Percentiles rank a stretch among this genome's conserved stretches.
These are phyloP conservation scores for Dipus sagitta DNA, from an alignment of 2,797 vertebrate species.

Conservation along the genomic window DNA sequence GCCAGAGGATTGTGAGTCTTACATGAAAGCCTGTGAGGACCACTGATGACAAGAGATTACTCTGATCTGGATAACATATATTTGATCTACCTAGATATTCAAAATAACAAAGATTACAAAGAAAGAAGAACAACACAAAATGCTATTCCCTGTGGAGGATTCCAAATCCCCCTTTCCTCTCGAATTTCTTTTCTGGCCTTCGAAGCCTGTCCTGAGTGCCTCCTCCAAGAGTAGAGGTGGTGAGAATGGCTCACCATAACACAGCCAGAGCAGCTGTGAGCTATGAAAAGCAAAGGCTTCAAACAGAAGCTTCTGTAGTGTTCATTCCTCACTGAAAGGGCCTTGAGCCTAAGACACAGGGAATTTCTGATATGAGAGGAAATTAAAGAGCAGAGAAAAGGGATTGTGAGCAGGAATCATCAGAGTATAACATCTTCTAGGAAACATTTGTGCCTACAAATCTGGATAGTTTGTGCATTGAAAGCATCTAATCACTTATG, in stretches of 20 bases:
- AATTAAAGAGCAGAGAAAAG: neutral
- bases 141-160: neutral
- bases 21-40: neutral
- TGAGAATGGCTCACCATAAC: neutral
- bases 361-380: neutral
- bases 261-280: neutral
- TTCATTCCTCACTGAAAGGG: neutral
- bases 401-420: neutral
- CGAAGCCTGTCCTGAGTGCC: neutral
- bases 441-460: neutral
- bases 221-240: neutral
- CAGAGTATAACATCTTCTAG: neutral
- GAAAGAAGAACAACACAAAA: neutral
- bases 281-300: neutral
- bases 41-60: neutral
- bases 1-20: neutral
- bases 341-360: neutral
- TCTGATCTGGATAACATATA: neutral
- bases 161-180: neutral
- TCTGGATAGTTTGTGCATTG: neutral
- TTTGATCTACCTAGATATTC: conserved; percentile 19
- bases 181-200: neutral
- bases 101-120: neutral
- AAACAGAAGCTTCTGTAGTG: neutral
- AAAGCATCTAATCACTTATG: neutral